phyloP scores from a whole-genome alignment of 2,113 vertebrate species.

The Clinocottus analis region DNA sequence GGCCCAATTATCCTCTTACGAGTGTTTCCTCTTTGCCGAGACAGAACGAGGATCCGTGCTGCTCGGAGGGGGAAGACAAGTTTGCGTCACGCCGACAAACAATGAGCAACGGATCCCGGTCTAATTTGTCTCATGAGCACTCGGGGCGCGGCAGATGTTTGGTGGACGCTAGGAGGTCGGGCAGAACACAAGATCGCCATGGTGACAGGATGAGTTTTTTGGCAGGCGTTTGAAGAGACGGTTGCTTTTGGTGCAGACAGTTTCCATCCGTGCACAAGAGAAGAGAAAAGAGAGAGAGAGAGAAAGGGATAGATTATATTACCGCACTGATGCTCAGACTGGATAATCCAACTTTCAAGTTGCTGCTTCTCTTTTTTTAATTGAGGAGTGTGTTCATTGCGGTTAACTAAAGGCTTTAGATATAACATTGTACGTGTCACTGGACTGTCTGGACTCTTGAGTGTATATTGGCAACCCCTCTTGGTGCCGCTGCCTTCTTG shows the following conservation, averaged over 20 bases:
- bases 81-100: slow-evolving; percentile 19
- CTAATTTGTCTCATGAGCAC: slow-evolving; percentile 40
- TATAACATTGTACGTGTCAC: no score
- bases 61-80: slow-evolving; percentile 26
- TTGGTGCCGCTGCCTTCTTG: not conserved
- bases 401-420: not conserved
- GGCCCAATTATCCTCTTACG: slow-evolving; percentile 51
- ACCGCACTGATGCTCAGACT: not conserved
- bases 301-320: not conserved
- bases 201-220: not conserved
- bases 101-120: slow-evolving; percentile 14
- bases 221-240: slow-evolving; percentile 6
- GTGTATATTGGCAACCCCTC: not conserved
- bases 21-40: slow-evolving; percentile 30
- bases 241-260: slow-evolving; percentile 11
- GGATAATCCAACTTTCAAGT: not conserved
- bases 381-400: not conserved
- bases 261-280: slow-evolving; percentile 22
- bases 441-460: not conserved
- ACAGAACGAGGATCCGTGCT: not conserved
- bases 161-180: not conserved
- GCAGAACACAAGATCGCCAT: not conserved
- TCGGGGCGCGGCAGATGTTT: slow-evolving; percentile 25
- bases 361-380: not conserved
- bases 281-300: not conserved